A percentile compares a stretch with the other conserved stretches of the same genome.
Conservation (phyloP, 2,797 vertebrate species). For the Cheracebus regulus region DNA sequence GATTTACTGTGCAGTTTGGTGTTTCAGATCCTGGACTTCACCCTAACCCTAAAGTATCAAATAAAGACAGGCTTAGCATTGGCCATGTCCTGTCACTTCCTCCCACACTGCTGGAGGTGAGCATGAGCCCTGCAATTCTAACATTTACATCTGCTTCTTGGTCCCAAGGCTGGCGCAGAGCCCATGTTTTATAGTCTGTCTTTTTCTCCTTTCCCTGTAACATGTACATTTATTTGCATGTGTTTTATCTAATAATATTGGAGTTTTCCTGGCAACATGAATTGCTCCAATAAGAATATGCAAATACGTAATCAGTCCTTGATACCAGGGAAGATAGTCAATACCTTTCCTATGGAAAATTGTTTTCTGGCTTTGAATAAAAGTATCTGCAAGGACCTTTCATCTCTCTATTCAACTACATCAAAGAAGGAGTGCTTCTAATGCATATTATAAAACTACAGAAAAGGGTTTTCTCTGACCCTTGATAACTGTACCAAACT, state of each 20-base stretch:
- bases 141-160: neutral
- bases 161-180: neutral
- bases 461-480: constrained; percentile 32
- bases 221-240: neutral
- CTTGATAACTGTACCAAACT: constrained; percentile 56
- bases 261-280: neutral
- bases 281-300: neutral
- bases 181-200: neutral
- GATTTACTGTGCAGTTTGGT: neutral
- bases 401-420: constrained; percentile 32
- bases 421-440: constrained; percentile 60
- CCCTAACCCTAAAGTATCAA: neutral
- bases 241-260: neutral
- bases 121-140: neutral
- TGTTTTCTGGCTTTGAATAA: constrained; percentile 44
- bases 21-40: neutral
- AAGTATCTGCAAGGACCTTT: constrained; percentile 49
- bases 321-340: neutral
- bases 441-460: neutral
- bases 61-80: neutral
- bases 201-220: neutral
- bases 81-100: neutral
- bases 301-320: neutral
- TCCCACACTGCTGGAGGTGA: neutral
- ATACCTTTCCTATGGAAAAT: constrained; percentile 28